These are phyloP conservation scores for Paraescarpia echinospica DNA, from an alignment of 1,140 invertebrate genomes.

Conservation along the genomic window DNA sequence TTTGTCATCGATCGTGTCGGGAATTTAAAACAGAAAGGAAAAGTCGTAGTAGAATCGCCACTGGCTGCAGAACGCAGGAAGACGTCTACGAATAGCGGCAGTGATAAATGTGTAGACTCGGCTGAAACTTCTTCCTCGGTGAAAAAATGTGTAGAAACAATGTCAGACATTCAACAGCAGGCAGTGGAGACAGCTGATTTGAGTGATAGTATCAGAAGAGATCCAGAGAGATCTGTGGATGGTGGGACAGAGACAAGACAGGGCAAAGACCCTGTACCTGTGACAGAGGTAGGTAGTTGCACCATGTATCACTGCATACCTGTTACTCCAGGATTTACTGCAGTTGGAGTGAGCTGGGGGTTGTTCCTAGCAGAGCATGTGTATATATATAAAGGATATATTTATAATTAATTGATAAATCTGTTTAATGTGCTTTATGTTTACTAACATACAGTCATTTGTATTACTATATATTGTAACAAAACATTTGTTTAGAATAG, in stretches of 20 bases:
- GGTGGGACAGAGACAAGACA: not conserved
- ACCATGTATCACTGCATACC: not conserved
- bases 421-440: too few relatives aligned
- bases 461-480: too few relatives aligned
- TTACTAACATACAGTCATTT: too few relatives aligned
- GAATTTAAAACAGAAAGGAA: slow-evolving; percentile 1
- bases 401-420: too few relatives aligned
- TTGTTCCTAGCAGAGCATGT: too few relatives aligned
- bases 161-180: not conserved
- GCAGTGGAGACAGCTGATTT: not conserved
- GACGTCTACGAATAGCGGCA: not conserved
- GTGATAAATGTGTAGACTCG: not conserved
- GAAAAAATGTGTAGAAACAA: not conserved
- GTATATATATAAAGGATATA: too few relatives aligned
- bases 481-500: too few relatives aligned
- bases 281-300: not conserved
- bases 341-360: too few relatives aligned
- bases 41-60: not conserved
- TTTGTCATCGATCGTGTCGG: not conserved
- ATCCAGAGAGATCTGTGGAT: not conserved
- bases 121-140: not conserved
- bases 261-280: not conserved
- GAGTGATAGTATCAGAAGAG: not conserved
- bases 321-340: not conserved
- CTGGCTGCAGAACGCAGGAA: not conserved